Evolutionary conservation across 2,113 vertebrate genomes (phyloP), one percentile per base, ranked within the genome.

Genomic region (Ptilorrhoa leucosticta): DNA sequence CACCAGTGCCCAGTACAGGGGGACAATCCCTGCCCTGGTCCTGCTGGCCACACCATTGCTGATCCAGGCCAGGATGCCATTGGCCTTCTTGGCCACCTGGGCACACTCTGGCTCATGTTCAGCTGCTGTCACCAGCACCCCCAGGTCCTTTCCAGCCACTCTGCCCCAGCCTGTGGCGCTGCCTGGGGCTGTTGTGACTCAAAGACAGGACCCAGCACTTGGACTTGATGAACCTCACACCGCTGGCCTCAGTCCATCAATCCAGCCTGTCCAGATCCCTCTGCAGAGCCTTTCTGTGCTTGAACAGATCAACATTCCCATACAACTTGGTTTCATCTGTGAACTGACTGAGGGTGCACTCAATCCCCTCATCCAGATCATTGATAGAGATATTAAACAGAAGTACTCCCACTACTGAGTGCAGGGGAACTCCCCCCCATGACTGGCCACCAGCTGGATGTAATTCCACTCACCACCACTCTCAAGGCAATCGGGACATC

Each of bases 191-290:
- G 17, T 13, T 57, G 13, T 16, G 42, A 65, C 10, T 8, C 35
- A n/a, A 40, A 10, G 13, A 13, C 15, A 48, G 42, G 15, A 40
- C 15, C 35, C 1, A 0, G 51, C 24, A 13, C 31, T 42, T 0
- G 15, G 42, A 6, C 26, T 37, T 57, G 37, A 1, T 44, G 22
- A 81, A 13, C 2, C 15, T 65, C 50, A 40, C 33, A 15, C 18
- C 31, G 28, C 0, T 4, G 27, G 8, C 22, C 22, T 65, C 14
- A 21, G 9, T 13, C 48, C 31, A 35, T 11, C 0, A 0, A 72
- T 50, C 12, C 31, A 50, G 12, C 18, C 58, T 65, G 23, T 9
- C 10, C 60, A 33, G 28, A 58, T 28, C 19, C 8, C 51, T 24
- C 23, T 51, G 27, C 37, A 66, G 37, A n/a, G 19, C 15, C 51